These are phyloP conservation scores for Sturmia bella DNA, from an alignment of 2,888 invertebrate genomes.

Conservation along the genomic window DNA sequence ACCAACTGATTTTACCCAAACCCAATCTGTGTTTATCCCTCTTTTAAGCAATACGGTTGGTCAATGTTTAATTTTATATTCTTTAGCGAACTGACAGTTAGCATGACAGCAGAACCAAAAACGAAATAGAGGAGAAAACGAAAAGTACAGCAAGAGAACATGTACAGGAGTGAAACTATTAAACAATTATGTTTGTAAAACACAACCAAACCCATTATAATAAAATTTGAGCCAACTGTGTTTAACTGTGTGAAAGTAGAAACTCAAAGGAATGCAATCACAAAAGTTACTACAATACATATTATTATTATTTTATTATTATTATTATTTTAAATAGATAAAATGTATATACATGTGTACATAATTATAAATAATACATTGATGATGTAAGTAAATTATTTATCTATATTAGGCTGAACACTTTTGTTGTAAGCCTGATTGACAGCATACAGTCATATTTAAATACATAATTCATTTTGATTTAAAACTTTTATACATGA, in stretches of 20 bases:
- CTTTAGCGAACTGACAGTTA: conserved; percentile 58
- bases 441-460: no score
- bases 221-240: not conserved
- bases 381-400: no score
- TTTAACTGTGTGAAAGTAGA: not conserved
- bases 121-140: conserved; percentile 16
- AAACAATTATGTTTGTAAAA: conserved; percentile 1
- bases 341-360: no score
- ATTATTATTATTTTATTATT: not conserved
- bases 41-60: conserved; percentile 64
- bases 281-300: not conserved
- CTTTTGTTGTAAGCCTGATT: no score
- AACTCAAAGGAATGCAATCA: conserved; percentile 30
- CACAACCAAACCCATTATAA: conserved; percentile 22
- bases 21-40: conserved; percentile 60
- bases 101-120: conserved; percentile 57
- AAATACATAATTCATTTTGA: no score
- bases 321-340: no score
- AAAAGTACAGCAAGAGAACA: not conserved
- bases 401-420: no score
- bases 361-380: no score
- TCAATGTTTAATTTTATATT: conserved; percentile 55
- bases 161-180: conserved; percentile 17
- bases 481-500: no score
- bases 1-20: conserved; percentile 68